Evolutionary conservation across 2,797 vertebrate species (phyloP).

Genomic region (Hippocampus kuda): DNA sequence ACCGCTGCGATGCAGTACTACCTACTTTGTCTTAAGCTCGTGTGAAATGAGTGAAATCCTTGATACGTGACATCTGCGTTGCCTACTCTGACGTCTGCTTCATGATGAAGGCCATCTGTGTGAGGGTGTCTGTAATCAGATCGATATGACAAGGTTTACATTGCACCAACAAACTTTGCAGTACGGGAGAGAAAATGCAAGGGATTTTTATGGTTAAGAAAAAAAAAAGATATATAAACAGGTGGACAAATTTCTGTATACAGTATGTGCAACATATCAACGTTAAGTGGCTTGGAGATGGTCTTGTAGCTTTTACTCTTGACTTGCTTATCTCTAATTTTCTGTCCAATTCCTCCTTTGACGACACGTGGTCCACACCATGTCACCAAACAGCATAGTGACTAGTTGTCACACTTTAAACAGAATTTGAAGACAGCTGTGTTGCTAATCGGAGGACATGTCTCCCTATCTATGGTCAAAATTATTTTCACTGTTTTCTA

Average conservation of each 20-base stretch:
- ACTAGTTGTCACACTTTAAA: too few relatives aligned
- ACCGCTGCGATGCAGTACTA: slow-evolving; percentile 29
- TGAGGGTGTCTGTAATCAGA: slow-evolving; percentile 29
- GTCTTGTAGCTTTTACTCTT: too few relatives aligned
- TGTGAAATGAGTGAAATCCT: slow-evolving; percentile 55
- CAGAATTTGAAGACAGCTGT: too few relatives aligned
- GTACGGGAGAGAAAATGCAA: background rate
- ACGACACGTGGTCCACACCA: too few relatives aligned
- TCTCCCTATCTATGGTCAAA: too few relatives aligned
- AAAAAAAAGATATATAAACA: background rate
- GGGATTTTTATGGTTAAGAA: background rate
- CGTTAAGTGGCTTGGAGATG: too few relatives aligned
- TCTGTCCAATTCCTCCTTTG: too few relatives aligned
- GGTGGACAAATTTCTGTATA: background rate
- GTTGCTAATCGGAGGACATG: too few relatives aligned
- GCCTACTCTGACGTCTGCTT: slow-evolving; percentile 16
- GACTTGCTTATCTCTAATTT: too few relatives aligned
- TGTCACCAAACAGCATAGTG: too few relatives aligned
- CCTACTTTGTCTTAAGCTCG: slow-evolving; percentile 55
- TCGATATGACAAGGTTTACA: slow-evolving; percentile 33
- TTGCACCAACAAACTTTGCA: background rate
- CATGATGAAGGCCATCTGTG: slow-evolving; percentile 36
- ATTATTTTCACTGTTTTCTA: too few relatives aligned
- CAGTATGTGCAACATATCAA: too few relatives aligned
- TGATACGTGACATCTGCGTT: slow-evolving; percentile 50